Percentiles rank a stretch among this genome's conserved stretches.
Evolutionary conservation across 2,888 invertebrate genomes (phyloP).

Genomic region (Amiota minor): DNA sequence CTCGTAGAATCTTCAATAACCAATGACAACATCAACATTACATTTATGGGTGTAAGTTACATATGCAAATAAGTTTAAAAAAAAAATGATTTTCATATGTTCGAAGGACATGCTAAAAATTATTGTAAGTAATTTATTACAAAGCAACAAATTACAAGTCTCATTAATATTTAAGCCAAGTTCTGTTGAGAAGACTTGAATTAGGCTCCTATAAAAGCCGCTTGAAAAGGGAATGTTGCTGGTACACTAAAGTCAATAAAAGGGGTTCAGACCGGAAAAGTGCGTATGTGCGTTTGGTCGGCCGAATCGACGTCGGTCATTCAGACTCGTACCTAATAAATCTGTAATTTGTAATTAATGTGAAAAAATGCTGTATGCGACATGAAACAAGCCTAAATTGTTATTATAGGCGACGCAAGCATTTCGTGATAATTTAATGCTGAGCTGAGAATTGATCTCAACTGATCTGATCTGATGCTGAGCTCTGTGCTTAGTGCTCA

Average conservation of each 20-base stretch:
- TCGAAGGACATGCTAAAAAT: conserved; percentile 42
- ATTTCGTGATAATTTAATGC: not conserved
- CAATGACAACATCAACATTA: conserved; percentile 56
- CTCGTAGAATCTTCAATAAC: conserved; percentile 42
- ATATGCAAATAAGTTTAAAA: conserved; percentile 51
- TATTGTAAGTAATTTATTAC: conserved; percentile 60
- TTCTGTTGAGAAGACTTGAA: conserved; percentile 46
- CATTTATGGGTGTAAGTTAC: not conserved
- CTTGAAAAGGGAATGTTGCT: conserved; percentile 38
- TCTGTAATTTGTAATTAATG: conserved; percentile 70
- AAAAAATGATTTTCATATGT: conserved; percentile 37
- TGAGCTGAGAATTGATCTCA: conserved; percentile 31
- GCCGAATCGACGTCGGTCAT: not conserved
- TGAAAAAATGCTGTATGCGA: conserved; percentile 64
- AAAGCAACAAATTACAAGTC: conserved; percentile 67
- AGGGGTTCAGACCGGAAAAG: no score
- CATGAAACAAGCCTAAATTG: conserved; percentile 67
- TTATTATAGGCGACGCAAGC: conserved; percentile 47
- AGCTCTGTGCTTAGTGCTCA: no score
- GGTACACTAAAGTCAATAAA: no score
- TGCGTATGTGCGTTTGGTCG: no score
- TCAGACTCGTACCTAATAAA: conserved; percentile 62
- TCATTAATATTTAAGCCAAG: conserved; percentile 68
- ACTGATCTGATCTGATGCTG: not conserved
- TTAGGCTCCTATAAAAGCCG: conserved; percentile 35